Percentiles rank a stretch among this genome's conserved stretches.
phyloP scores from a whole-genome alignment of 1,140 invertebrate species.

The Anthonomus grandis region DNA sequence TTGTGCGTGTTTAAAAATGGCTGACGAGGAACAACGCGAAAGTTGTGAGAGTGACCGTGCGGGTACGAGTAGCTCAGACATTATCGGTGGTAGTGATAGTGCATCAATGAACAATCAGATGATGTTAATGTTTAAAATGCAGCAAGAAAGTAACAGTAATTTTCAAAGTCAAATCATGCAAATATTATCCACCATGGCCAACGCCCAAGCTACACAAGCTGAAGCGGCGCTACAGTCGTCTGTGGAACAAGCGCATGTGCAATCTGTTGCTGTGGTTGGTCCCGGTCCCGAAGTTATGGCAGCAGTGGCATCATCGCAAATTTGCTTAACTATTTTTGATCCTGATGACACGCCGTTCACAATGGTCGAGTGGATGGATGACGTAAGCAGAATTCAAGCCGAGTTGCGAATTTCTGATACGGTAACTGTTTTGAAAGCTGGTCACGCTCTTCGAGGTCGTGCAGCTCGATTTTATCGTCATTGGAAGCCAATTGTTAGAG shows the following conservation, averaged over 20 bases:
- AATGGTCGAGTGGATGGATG: slow-evolving; percentile 11
- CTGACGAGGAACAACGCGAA: too few relatives aligned
- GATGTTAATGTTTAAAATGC: neutral
- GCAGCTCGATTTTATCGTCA: slow-evolving; percentile 1
- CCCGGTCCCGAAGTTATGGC: neutral
- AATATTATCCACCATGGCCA: slow-evolving; percentile 6
- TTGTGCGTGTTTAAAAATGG: too few relatives aligned
- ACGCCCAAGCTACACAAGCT: slow-evolving; percentile 1
- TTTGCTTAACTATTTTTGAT: too few relatives aligned
- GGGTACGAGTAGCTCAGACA: too few relatives aligned
- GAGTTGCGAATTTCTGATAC: slow-evolving; percentile 12
- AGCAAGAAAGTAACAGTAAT: slow-evolving; percentile 5
- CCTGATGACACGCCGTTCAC: too few relatives aligned
- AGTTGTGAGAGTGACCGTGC: too few relatives aligned
- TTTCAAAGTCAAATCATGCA: slow-evolving; percentile 1
- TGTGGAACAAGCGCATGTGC: neutral
- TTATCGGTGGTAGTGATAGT: too few relatives aligned
- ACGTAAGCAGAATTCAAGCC: slow-evolving; percentile 9
- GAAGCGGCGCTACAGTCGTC: too few relatives aligned
- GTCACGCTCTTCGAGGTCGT: slow-evolving; percentile 14
- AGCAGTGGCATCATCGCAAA: too few relatives aligned
- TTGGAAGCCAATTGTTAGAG: slow-evolving; percentile 5
- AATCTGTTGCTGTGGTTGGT: neutral
- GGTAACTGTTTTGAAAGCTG: slow-evolving; percentile 12
- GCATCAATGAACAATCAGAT: neutral